phyloP scores from a whole-genome alignment of 2,113 vertebrate species.

The Cichladusa arquata region DNA sequence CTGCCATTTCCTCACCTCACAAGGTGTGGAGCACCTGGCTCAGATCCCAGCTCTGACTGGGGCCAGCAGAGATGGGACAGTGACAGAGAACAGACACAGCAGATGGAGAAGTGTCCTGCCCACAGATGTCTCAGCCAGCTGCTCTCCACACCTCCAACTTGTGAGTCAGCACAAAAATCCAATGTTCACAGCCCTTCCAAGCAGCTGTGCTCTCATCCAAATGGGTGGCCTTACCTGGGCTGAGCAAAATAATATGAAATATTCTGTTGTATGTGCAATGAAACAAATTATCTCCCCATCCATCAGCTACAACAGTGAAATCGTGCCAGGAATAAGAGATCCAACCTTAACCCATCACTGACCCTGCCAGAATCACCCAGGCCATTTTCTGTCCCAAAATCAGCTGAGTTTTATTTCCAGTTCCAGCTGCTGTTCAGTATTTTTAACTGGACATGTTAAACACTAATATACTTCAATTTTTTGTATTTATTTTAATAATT shows the following conservation, averaged over 20 bases:
- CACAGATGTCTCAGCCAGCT: background rate
- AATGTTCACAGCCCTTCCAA: background rate
- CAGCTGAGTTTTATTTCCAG: background rate
- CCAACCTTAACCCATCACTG: background rate
- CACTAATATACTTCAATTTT: fast-evolving
- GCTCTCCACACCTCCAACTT: background rate
- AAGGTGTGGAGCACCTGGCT: background rate
- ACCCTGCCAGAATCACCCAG: background rate
- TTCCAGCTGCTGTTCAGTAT: background rate
- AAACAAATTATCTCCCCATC: background rate
- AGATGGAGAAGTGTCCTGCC: background rate
- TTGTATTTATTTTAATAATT: background rate
- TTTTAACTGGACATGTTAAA: background rate
- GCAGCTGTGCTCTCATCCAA: background rate
- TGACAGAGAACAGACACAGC: background rate
- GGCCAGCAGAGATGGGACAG: background rate
- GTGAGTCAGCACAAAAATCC: background rate
- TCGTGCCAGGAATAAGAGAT: background rate
- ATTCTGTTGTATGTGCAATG: background rate
- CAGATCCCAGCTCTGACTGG: background rate
- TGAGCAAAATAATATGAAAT: background rate
- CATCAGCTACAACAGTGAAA: background rate
- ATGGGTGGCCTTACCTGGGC: background rate
- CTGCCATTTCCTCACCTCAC: background rate
- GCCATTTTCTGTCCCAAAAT: background rate